These are phyloP conservation scores for Orbicella faveolata DNA, from an alignment of 64 coral and sea anemone species.

Conservation along the genomic window DNA sequence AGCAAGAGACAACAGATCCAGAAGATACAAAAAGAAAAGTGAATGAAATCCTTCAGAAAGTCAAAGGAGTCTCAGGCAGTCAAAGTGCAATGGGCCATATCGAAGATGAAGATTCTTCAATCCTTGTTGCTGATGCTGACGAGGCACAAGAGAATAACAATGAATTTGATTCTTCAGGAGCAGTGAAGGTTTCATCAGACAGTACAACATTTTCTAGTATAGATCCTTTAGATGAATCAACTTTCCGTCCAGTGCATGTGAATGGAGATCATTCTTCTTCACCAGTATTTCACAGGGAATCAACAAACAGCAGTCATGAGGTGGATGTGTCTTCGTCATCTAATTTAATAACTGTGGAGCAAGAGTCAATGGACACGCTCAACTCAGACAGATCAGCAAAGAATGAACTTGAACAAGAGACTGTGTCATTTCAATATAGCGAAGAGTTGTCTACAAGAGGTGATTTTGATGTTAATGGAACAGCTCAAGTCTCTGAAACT, in stretches of 20 bases:
- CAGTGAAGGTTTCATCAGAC: background rate
- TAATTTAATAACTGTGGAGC: background rate
- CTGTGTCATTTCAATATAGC: background rate
- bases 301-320: background rate
- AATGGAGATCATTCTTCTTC: conserved; percentile 22
- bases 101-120: background rate
- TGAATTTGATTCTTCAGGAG: background rate
- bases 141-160: background rate
- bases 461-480: conserved; percentile 1
- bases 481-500: conserved; percentile 15
- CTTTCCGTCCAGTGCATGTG: background rate
- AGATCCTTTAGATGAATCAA: background rate
- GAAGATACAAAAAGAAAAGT: conserved; percentile 90
- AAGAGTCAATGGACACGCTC: background rate
- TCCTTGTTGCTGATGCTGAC: background rate
- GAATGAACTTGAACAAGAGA: conserved; percentile 4
- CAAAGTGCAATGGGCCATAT: background rate
- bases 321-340: background rate
- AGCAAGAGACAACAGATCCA: conserved; percentile 75
- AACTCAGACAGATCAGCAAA: background rate
- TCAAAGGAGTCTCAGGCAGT: conserved; percentile 56
- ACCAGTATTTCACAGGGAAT: background rate
- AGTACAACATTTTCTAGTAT: background rate
- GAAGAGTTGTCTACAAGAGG: conserved; percentile 5
- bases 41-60: conserved; percentile 88